Evolutionary conservation across 2,888 invertebrate species (phyloP).

Genomic region (Drosophila pegasa): DNA sequence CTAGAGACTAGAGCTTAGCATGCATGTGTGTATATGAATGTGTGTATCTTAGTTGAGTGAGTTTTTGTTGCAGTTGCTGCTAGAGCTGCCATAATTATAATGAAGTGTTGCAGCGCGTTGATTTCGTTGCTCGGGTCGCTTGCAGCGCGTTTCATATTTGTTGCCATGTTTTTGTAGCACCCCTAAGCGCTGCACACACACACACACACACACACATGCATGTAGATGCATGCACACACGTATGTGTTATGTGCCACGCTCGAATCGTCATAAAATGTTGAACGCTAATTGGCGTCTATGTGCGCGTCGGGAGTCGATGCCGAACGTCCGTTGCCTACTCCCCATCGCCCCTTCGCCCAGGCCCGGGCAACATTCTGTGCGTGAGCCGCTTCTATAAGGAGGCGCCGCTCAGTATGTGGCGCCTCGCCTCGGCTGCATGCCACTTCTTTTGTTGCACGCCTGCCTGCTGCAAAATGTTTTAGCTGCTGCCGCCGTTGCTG

Average conservation of each 20-base stretch:
- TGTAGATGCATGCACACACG: not conserved
- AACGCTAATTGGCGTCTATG: conserved; percentile 80
- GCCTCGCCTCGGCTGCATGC: conserved; percentile 58
- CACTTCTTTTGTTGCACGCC: conserved; percentile 53
- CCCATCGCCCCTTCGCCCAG: not conserved
- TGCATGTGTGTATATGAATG: conserved; percentile 1
- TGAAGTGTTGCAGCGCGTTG: conserved; percentile 71
- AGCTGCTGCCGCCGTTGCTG: conserved; percentile 20
- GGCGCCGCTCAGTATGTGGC: conserved; percentile 62
- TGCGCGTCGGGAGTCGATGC: conserved; percentile 51
- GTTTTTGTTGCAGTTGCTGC: conserved; percentile 47
- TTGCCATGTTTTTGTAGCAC: conserved; percentile 50
- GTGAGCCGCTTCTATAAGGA: conserved; percentile 60
- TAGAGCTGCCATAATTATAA: conserved; percentile 75
- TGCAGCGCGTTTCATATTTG: conserved; percentile 34
- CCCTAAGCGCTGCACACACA: conserved; percentile 56
- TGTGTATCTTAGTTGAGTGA: conserved; percentile 24
- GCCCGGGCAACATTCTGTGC: conserved; percentile 44
- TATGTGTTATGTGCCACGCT: conserved; percentile 57
- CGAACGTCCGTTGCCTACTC: conserved; percentile 10
- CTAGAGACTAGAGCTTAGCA: conserved; percentile 16
- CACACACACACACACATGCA: conserved; percentile 20
- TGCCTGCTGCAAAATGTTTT: conserved; percentile 27
- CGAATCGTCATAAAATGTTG: conserved; percentile 81
- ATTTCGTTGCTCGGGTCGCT: conserved; percentile 53